These are phyloP conservation scores for Numenius arquata DNA, from an alignment of 2,113 vertebrate genomes.

Conservation along the genomic window DNA sequence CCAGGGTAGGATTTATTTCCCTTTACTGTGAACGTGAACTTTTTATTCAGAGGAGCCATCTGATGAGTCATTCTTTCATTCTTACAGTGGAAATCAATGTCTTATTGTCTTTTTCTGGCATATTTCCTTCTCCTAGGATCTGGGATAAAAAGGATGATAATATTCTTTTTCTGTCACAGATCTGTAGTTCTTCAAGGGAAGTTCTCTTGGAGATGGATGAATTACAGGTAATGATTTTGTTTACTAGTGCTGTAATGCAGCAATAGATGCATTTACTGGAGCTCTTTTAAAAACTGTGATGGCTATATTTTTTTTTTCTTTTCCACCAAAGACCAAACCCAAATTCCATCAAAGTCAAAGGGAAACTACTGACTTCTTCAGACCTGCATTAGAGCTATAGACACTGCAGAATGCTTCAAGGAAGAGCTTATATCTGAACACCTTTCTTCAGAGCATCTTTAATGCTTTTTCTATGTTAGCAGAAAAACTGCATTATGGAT, in stretches of 20 bases:
- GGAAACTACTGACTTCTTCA: background rate
- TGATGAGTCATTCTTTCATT: slow-evolving; percentile 3
- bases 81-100: slow-evolving; percentile 4
- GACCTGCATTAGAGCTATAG: background rate
- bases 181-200: slow-evolving; percentile 21
- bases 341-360: background rate
- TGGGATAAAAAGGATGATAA: slow-evolving; percentile 21
- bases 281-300: background rate
- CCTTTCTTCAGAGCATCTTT: background rate
- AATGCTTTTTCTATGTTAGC: background rate
- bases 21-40: background rate
- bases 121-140: background rate
- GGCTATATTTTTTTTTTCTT: background rate
- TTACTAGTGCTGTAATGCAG: slow-evolving; percentile 31
- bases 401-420: background rate
- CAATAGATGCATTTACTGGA: slow-evolving; percentile 1
- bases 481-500: background rate
- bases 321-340: background rate
- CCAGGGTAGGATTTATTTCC: background rate
- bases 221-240: slow-evolving; percentile 58
- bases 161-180: slow-evolving; percentile 12
- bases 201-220: background rate
- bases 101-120: background rate
- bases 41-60: background rate
- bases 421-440: background rate